phyloP scores from a whole-genome alignment of 2,888 invertebrate genomes.

The Dynastes grantii region DNA sequence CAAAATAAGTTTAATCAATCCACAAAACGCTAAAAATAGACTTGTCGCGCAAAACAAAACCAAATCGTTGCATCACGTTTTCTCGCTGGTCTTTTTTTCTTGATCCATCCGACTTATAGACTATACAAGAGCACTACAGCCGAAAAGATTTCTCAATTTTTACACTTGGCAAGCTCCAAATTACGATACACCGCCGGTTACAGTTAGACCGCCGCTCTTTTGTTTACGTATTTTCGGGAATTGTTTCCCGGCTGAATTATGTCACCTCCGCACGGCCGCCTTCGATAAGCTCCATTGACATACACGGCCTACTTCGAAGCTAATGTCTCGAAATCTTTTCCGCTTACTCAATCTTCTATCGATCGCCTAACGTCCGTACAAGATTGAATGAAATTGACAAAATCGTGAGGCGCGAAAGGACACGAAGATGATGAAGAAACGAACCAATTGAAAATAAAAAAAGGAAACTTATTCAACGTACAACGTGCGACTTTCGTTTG shows the following conservation, averaged over 20 bases:
- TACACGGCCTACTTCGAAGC: conserved; percentile 6
- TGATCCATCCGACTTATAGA: neutral
- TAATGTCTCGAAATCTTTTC: neutral
- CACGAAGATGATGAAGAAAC: neutral
- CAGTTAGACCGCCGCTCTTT: conserved; percentile 21
- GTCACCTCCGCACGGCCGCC: conserved; percentile 1
- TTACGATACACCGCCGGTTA: neutral
- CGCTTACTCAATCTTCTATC: neutral
- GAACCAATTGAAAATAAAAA: neutral
- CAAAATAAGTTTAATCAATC: too few species aligned
- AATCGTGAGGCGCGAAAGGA: neutral
- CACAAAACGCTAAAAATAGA: neutral
- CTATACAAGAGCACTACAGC: neutral
- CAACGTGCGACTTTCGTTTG: conserved; percentile 12
- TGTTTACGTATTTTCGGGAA: conserved; percentile 22
- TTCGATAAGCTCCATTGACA: conserved; percentile 31
- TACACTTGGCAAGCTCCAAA: conserved; percentile 17
- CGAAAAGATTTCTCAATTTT: conserved; percentile 4
- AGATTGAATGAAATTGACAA: neutral
- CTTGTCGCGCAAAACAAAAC: neutral
- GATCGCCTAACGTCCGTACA: neutral
- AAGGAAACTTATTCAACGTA: conserved; percentile 13
- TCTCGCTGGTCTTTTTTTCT: neutral
- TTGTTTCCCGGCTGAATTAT: conserved; percentile 2
- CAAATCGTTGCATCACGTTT: conserved; percentile 10